Percentiles rank a stretch among this genome's conserved stretches.
Evolutionary conservation across 2,113 vertebrate species (phyloP).

Genomic region (Callipepla californica): DNA sequence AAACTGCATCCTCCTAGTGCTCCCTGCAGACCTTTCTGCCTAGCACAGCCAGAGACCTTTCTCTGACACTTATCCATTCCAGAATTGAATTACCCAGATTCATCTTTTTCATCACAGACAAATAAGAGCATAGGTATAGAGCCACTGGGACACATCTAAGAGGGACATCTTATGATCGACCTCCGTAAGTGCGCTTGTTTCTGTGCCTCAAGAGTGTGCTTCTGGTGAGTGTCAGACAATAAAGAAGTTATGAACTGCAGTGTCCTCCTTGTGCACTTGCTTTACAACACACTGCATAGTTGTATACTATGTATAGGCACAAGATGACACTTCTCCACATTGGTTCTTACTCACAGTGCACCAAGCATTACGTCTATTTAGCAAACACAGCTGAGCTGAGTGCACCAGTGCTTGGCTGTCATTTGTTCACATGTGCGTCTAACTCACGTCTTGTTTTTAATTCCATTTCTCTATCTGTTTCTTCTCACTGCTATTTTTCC

Average conservation of each 20-base stretch:
- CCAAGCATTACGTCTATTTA: rapidly evolving
- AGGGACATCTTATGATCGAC: neutral
- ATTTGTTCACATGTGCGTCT: neutral
- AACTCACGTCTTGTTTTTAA: neutral
- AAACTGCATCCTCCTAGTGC: too few species aligned
- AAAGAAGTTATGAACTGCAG: neutral
- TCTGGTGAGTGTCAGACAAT: neutral
- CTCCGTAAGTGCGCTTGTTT: neutral
- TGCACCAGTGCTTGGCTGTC: rapidly evolving
- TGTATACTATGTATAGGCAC: neutral
- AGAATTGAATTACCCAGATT: neutral
- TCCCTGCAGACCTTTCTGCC: neutral
- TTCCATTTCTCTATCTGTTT: neutral
- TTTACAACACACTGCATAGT: neutral
- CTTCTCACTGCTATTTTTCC: neutral
- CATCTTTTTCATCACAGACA: neutral
- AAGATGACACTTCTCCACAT: neutral
- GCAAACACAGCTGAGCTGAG: rapidly evolving
- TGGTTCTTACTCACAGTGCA: neutral
- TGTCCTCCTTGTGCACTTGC: neutral
- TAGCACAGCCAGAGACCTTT: neutral
- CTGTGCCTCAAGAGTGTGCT: neutral
- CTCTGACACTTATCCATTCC: neutral
- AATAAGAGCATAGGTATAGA: neutral
- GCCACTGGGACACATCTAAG: neutral